Percentiles rank a stretch among this genome's conserved stretches.
Conservation (phyloP, 2,888 invertebrate genomes). For the Tricholauxania praeusta region DNA sequence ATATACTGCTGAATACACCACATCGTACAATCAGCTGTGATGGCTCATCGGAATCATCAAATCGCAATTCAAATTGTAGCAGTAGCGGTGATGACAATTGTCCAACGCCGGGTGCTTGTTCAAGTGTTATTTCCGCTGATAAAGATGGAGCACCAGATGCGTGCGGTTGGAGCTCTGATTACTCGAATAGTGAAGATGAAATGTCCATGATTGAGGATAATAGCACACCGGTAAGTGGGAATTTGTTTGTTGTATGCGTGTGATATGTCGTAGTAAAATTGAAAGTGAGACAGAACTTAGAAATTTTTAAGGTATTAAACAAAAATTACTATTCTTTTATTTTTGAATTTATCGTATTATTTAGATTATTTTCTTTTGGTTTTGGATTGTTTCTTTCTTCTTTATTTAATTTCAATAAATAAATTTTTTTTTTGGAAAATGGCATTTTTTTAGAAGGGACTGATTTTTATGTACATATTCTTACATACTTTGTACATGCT, state of each 20-base stretch:
- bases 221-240: slow-evolving; percentile 69
- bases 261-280: background rate
- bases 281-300: background rate
- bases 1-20: slow-evolving; percentile 59
- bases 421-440: too few relatives aligned
- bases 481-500: too few relatives aligned
- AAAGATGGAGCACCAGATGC: slow-evolving; percentile 74
- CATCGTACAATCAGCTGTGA: slow-evolving; percentile 64
- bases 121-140: slow-evolving; percentile 57
- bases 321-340: background rate
- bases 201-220: slow-evolving; percentile 78
- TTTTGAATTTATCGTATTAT: slow-evolving; percentile 32
- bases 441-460: too few relatives aligned
- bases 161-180: slow-evolving; percentile 91
- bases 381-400: background rate
- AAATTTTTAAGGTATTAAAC: slow-evolving; percentile 11
- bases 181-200: slow-evolving; percentile 91
- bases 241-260: background rate
- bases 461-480: too few relatives aligned
- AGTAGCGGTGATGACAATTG: slow-evolving; percentile 59
- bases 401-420: too few relatives aligned
- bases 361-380: slow-evolving; percentile 39
- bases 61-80: slow-evolving; percentile 65
- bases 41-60: slow-evolving; percentile 60
- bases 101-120: slow-evolving; percentile 62